These are phyloP conservation scores for Butorides virescens DNA, from an alignment of 2,113 vertebrate genomes.

Conservation along the genomic window DNA sequence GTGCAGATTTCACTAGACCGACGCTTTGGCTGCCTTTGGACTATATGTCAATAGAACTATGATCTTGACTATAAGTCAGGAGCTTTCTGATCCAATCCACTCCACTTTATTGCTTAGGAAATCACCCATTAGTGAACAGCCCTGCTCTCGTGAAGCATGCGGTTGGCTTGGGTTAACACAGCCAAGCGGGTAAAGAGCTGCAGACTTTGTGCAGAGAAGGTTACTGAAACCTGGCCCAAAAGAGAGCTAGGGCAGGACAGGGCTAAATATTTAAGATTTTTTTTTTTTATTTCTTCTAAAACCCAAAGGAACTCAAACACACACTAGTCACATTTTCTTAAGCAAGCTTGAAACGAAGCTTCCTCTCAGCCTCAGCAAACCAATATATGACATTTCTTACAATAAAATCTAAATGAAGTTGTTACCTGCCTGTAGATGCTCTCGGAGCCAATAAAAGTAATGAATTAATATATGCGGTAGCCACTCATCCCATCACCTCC, in stretches of 20 bases:
- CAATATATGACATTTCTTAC: not conserved
- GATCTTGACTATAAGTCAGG: not conserved
- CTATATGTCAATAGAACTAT: not conserved
- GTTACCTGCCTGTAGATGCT: not conserved
- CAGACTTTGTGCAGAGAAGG: not conserved
- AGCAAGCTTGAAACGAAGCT: not conserved
- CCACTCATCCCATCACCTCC: not conserved
- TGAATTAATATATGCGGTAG: not conserved
- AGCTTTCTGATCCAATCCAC: not conserved
- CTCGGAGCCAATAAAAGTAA: not conserved
- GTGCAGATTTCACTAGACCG: not conserved
- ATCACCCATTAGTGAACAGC: not conserved
- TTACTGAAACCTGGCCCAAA: not conserved
- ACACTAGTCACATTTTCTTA: not conserved
- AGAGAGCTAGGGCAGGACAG: too few species aligned
- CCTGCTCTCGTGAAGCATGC: not conserved
- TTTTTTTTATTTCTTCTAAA: not conserved
- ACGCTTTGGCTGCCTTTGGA: not conserved
- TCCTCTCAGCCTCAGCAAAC: not conserved
- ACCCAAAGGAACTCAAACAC: not conserved
- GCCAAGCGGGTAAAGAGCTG: not conserved
- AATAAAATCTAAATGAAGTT: not conserved
- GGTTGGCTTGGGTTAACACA: not conserved
- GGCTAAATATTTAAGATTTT: not conserved
- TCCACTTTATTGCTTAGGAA: not conserved